phyloP scores from a whole-genome alignment of 2,888 invertebrate genomes.

The Pachycephus smyrnensis region DNA sequence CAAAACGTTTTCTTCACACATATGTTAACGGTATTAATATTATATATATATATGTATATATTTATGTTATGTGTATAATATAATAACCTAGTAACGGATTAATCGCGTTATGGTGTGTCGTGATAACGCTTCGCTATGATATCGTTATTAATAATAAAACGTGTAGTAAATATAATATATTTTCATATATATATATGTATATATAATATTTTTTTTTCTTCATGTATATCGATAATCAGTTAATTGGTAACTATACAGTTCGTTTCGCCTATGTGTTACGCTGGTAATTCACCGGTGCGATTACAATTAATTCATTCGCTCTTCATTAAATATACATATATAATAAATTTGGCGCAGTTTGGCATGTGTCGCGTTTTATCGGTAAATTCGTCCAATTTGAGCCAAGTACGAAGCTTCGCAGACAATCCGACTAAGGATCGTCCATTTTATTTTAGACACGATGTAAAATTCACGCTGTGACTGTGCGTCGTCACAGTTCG shows the following conservation, averaged over 20 bases:
- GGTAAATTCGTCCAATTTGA: conserved; percentile 26
- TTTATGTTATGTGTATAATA: background rate
- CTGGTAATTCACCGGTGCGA: background rate
- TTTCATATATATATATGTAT: background rate
- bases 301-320: conserved; percentile 1
- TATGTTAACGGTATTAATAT: background rate
- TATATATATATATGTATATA: background rate
- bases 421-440: too few relatives aligned
- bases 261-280: background rate
- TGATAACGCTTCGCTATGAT: background rate
- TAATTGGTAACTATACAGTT: conserved; percentile 4
- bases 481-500: background rate
- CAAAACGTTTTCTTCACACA: conserved; percentile 23
- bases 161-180: conserved; percentile 9
- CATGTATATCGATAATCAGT: background rate
- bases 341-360: conserved; percentile 20
- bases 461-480: too few relatives aligned
- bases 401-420: conserved; percentile 18
- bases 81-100: background rate
- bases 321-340: background rate
- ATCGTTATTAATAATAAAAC: conserved; percentile 2
- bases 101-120: too few relatives aligned
- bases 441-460: too few relatives aligned
- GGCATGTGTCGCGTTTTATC: conserved; percentile 12
- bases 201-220: background rate